phyloP scores from a whole-genome alignment of 35 echinoderm and acorn worm species.

The Ophioderma brevispina region DNA sequence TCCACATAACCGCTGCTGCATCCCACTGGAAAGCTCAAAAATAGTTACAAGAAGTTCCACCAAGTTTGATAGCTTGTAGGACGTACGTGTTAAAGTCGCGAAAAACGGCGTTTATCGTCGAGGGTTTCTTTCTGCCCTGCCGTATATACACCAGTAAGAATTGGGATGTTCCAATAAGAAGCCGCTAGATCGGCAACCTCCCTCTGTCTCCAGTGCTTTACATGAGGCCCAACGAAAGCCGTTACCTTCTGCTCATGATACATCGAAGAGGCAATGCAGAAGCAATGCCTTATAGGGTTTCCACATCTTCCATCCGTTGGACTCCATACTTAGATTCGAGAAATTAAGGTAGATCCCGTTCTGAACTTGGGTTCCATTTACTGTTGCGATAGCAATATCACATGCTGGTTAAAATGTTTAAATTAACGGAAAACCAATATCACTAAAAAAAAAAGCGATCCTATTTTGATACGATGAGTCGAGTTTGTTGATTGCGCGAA shows the following conservation, averaged over 20 bases:
- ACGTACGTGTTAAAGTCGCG: too few species aligned
- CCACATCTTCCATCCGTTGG: background rate
- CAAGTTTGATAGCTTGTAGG: too few species aligned
- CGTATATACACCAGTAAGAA: too few species aligned
- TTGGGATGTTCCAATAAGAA: too few species aligned
- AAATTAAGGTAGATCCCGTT: background rate
- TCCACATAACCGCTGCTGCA: too few species aligned
- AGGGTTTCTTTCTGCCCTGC: too few species aligned
- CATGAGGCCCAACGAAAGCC: constrained; percentile 62
- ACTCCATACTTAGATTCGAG: background rate
- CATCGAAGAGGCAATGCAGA: constrained; percentile 40
- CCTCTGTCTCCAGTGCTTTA: background rate
- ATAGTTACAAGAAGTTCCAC: too few species aligned
- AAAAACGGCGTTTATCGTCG: too few species aligned
- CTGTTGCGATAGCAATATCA: background rate
- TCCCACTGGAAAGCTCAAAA: too few species aligned
- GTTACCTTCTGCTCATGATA: constrained; percentile 55
- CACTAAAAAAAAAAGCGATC: background rate
- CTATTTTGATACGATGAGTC: background rate
- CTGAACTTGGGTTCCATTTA: background rate
- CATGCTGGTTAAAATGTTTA: background rate
- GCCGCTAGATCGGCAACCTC: too few species aligned
- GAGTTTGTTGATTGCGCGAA: too few species aligned
- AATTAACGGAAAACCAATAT: background rate
- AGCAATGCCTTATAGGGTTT: background rate